phyloP scores from a whole-genome alignment of 2,888 invertebrate genomes.

The Drosophila niveifrons region DNA sequence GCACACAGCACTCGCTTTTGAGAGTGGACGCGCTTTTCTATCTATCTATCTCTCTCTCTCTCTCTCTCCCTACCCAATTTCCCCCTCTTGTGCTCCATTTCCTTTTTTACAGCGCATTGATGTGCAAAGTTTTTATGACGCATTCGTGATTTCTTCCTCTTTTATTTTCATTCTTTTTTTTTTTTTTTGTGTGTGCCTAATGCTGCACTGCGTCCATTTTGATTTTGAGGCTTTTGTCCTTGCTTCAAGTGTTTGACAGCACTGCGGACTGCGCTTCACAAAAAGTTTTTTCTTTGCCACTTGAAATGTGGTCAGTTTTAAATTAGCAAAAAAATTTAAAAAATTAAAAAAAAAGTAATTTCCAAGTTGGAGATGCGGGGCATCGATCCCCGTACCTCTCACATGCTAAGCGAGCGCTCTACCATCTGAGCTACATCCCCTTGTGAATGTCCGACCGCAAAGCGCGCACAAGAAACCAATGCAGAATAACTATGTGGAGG shows the following conservation, averaged over 20 bases:
- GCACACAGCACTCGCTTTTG: slow-evolving; percentile 27
- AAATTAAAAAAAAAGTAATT: background rate
- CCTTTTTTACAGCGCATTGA: slow-evolving; percentile 53
- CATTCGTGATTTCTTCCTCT: slow-evolving; percentile 72
- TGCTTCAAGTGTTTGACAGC: slow-evolving; percentile 61
- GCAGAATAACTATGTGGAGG: slow-evolving; percentile 14
- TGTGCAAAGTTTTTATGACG: slow-evolving; percentile 79
- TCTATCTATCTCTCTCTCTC: slow-evolving; percentile 19
- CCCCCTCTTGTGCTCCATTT: slow-evolving; percentile 6
- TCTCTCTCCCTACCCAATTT: slow-evolving; percentile 14
- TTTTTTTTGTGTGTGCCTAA: slow-evolving; percentile 44
- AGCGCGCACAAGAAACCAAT: slow-evolving; percentile 13
- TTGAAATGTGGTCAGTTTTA: slow-evolving; percentile 21
- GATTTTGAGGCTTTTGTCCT: slow-evolving; percentile 70
- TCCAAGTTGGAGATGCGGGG: slow-evolving; percentile 82
- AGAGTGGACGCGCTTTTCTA: slow-evolving; percentile 65
- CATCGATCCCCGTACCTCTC: slow-evolving; percentile 85
- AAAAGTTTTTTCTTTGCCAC: slow-evolving; percentile 35
- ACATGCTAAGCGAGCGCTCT: slow-evolving; percentile 85
- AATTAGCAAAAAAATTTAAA: slow-evolving; percentile 31
- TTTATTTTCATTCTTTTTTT: slow-evolving; percentile 26
- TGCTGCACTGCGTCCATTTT: slow-evolving; percentile 76
- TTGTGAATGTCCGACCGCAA: slow-evolving; percentile 9
- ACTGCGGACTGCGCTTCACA: slow-evolving; percentile 28
- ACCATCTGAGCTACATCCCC: slow-evolving; percentile 85